Conservation (phyloP, 1,140 invertebrate species). For the Bombus turneri region DNA sequence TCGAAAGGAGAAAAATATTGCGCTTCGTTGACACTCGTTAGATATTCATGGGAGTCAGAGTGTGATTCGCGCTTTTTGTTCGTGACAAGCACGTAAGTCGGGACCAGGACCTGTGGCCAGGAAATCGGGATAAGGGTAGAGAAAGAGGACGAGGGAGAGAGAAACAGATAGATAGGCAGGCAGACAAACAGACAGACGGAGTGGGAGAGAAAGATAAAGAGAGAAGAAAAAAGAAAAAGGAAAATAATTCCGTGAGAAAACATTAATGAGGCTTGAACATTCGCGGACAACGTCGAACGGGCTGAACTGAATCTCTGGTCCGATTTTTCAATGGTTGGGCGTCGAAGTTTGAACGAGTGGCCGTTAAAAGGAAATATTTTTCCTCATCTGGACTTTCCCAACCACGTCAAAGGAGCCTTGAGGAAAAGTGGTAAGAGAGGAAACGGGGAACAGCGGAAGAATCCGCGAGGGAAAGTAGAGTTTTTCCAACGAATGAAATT, state of each 20-base stretch:
- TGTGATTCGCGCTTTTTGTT: conserved; percentile 12
- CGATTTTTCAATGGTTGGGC: conserved; percentile 3
- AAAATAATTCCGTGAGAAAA: conserved; percentile 26
- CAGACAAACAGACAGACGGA: too few species aligned
- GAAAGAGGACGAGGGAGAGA: fast-evolving
- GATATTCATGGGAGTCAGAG: conserved; percentile 27
- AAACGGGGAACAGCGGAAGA: not conserved
- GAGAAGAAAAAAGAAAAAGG: too few species aligned
- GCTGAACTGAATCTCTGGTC: not conserved
- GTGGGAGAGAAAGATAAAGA: too few species aligned
- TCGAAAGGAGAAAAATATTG: not conserved
- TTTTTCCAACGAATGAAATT: conserved; percentile 25
- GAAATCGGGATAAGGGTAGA: too few species aligned
- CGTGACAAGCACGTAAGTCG: not conserved
- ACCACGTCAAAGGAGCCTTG: conserved; percentile 13
- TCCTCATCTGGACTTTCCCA: not conserved
- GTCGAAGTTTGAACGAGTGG: conserved; percentile 22
- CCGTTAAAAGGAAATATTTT: conserved; percentile 35
- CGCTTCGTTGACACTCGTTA: conserved; percentile 14
- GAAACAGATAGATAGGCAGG: too few species aligned
- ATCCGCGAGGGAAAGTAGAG: conserved; percentile 2
- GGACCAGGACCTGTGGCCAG: not conserved
- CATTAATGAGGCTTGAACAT: conserved; percentile 14
- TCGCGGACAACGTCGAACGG: not conserved
- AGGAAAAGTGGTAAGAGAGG: not conserved